Base-by-base conservation (phyloP, 2,888 invertebrate genomes). In the Temnothorax unifasciatus region DNA sequence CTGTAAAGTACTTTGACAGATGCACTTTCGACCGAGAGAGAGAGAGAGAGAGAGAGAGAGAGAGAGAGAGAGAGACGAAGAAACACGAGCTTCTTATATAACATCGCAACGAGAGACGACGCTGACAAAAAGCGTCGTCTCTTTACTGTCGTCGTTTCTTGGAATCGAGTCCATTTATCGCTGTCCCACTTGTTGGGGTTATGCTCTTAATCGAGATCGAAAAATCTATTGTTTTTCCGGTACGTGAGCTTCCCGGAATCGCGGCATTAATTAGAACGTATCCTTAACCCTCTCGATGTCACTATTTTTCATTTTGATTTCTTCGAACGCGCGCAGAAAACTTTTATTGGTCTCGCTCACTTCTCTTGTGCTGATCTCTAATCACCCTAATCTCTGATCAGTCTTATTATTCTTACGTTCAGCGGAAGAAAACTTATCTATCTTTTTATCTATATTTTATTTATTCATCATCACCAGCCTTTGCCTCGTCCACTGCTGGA, bases 161-260 rank as follows among this genome's bases (percentile, higher is more conserved):
- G 18, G 79, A 79, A 79, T 38, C 18, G 79, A 57, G 54, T 68
- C 8, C 13, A 59, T 61, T 69, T 79, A 73, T 79, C 59, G 34
- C 50, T 50, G 79, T 47, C 47, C 47, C 13, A 79, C 47, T 79
- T 41, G 8, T 5, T 15, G 59, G 21, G 34, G 57, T 71, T 71
- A 57, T 21, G 57, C 21, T 79, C 59, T 59, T 59, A 34, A 79
- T 71, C 44, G 44, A 71, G 71, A 59, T 59, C 18, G 34, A 79
- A 79, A 79, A 79, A 47, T 71, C 34, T 34, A 52, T 66, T 25
- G 21, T 79, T 71, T 79, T 79, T 71, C 11, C 18, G 18, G 6
- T 21, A 44, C 15, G 9, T 3, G 18, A 50, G 21, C 34, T 73
- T 81, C 47, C 25, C 11, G 25, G 73, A 81, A 81, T 59, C n/a